Percentiles rank a stretch among this genome's conserved stretches.
These are phyloP conservation scores for Carapus acus DNA, from an alignment of 2,797 vertebrate genomes.

Conservation along the genomic window DNA sequence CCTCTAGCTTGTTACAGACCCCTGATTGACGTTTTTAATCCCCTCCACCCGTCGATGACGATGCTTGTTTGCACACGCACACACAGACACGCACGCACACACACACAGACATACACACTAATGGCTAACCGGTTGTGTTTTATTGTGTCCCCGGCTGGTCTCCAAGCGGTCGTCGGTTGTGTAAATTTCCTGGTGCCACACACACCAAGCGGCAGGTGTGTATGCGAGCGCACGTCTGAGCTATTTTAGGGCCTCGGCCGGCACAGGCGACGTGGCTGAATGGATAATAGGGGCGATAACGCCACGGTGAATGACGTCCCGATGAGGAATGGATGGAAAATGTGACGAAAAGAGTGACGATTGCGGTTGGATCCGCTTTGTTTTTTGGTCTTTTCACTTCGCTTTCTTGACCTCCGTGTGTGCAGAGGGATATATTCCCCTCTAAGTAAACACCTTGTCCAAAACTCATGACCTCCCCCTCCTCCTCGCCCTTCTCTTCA, in stretches of 20 bases:
- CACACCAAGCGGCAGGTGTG: constrained; percentile 12
- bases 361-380: no score
- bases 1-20: constrained; percentile 37
- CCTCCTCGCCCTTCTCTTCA: constrained; percentile 5
- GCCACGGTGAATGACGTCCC: no score
- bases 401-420: no score
- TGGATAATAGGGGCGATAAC: no score
- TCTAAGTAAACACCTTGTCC: no score
- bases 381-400: no score
- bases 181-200: constrained; percentile 35
- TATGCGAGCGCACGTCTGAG: constrained; percentile 41
- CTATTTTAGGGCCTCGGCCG: constrained; percentile 42
- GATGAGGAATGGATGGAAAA: no score
- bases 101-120: background rate
- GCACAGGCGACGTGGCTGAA: constrained; percentile 36
- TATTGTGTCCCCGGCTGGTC: background rate
- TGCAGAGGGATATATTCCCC: constrained; percentile 22
- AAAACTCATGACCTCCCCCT: background rate
- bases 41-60: no score
- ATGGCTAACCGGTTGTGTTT: background rate
- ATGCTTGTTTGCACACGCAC: background rate
- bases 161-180: constrained; percentile 10
- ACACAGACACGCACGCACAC: constrained; percentile 3
- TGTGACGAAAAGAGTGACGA: no score
- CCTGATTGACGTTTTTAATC: constrained; percentile 16